Evolutionary conservation across 2,888 invertebrate genomes (phyloP), one percentile per base, ranked within the genome.

Genomic region (Phengaris alcon): DNA sequence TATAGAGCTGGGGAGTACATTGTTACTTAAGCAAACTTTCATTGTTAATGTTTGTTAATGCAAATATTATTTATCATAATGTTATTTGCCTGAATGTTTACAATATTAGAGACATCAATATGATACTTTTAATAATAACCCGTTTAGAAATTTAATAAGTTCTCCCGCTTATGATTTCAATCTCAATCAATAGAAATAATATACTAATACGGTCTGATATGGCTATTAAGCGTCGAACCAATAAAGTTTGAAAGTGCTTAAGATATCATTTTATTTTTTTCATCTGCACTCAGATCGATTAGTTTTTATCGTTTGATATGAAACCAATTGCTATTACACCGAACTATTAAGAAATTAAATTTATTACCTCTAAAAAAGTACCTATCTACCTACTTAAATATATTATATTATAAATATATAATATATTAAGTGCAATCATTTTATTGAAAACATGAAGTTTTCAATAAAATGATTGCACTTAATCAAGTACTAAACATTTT

Each of bases 211-310:
- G 1, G 22, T 22, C 22, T 22, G 22, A 5, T 22, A 12, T 35
- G 64, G 64, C 35, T 22, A 5, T 10, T 22, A 22, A 3, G 6
- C 22, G 64, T 64, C 64, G 64, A 64, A 64, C 35, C 35, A 12
- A 64, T 64, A 35, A 64, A 64, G 35, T 64, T 64, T 64, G 64
- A 64, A 35, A 64, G 35, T 35, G 35, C 64, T 35, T 22, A 64
- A 35, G 35, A 64, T 35, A 35, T 35, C 5, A 64, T 35, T 59
- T 22, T 10, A 59, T 59, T 59, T 59, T 59, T 35, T 52, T 52
- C 12, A 52, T 64, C 35, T 5, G 64, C 64, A 64, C 35, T 64
- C 64, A 22, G 0, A 64, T 10, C 22, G 64, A 64, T 64, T 64
- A 64, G 5, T 64, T 64, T 59, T 64, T 64, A 64, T 35, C 64